Percentiles rank a stretch among this genome's conserved stretches.
phyloP scores from a whole-genome alignment of 2,888 invertebrate species.

The Thereva nobilitata region DNA sequence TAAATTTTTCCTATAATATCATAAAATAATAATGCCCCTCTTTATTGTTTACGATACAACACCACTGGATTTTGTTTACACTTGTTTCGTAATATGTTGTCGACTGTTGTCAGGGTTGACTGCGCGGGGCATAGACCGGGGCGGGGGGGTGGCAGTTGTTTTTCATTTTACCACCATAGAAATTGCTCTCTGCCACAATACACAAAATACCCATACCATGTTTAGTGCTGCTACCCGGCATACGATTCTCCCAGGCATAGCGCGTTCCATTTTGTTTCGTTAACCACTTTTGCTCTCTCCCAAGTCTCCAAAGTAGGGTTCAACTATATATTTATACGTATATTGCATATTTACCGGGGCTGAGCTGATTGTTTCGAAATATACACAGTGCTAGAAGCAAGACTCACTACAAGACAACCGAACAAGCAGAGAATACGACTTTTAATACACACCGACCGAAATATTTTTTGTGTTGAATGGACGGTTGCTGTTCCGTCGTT shows the following conservation, averaged over 20 bases:
- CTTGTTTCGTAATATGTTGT: slow-evolving; percentile 31
- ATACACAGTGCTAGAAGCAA: slow-evolving; percentile 8
- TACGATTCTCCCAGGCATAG: too few species aligned
- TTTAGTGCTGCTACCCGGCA: too few species aligned
- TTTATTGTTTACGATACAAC: slow-evolving; percentile 41
- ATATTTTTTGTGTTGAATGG: slow-evolving; percentile 25
- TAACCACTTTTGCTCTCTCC: slow-evolving; percentile 22
- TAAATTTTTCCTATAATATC: not conserved
- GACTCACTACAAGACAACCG: not conserved
- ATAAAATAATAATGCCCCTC: slow-evolving; percentile 27
- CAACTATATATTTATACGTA: too few species aligned
- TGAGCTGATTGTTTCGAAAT: slow-evolving; percentile 20
- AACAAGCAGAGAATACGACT: slow-evolving; percentile 23
- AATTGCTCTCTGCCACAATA: slow-evolving; percentile 29
- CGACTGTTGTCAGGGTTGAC: not conserved
- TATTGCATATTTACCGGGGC: not conserved
- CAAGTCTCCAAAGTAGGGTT: not conserved
- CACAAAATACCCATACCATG: slow-evolving; percentile 17
- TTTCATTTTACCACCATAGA: slow-evolving; percentile 6
- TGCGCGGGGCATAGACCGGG: not conserved
- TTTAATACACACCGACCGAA: slow-evolving; percentile 17
- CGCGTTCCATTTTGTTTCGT: slow-evolving; percentile 20
- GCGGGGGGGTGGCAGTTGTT: slow-evolving; percentile 14
- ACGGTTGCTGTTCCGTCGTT: slow-evolving; percentile 6
- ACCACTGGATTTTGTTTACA: slow-evolving; percentile 44